Base-by-base conservation (phyloP, 2,113 vertebrate species). In the Corythaeola cristata region DNA sequence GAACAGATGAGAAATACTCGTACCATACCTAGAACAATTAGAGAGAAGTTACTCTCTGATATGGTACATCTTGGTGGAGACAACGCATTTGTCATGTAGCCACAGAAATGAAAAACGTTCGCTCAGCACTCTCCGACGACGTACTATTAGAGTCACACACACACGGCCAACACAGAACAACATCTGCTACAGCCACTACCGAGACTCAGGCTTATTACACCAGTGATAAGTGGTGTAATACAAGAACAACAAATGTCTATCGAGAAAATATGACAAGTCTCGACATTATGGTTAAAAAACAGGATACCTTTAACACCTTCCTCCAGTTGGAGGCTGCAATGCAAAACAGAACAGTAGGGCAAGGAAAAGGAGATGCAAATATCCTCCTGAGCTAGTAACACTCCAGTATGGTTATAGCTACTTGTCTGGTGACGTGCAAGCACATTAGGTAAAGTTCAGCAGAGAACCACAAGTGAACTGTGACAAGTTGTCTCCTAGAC, bases 281-380 rank as follows among this genome's bases (percentile, higher is more conserved):
- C 60, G 91, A 67, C 10, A 41, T 30, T 35, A 45, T 5, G 33
- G 26, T 85, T 56, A 20, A 77, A 90, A 63, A 74, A 9, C 41
- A 44, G 41, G 41, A 44, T 44, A 44, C 45, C 41, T 92, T 87
- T 66, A 93, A 96, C 96, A 95, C 93, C 96, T 97, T 85, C 89
- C 49, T 93, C 95, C 95, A 90, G n/a, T 32, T 91, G 91, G 89
- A 95, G 85, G 85, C 89, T 96, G 86, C 89, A 96, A 92, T 59
- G 69, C 83, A 96, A 94, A 96, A 96, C 1, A 89, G 58, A 92
- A 92, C 37, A 95, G 72, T 92, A 78, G 96, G 77, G 47, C 59
- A 93, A 93, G 47, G 75, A 59, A 95, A 89, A 92, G 47, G 68
- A 93, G 72, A 89, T 50, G 60, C 47, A 93, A 84, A 80, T n/a